Conservation (phyloP, 2,797 vertebrate genomes). For the Sebastes glaucus region DNA sequence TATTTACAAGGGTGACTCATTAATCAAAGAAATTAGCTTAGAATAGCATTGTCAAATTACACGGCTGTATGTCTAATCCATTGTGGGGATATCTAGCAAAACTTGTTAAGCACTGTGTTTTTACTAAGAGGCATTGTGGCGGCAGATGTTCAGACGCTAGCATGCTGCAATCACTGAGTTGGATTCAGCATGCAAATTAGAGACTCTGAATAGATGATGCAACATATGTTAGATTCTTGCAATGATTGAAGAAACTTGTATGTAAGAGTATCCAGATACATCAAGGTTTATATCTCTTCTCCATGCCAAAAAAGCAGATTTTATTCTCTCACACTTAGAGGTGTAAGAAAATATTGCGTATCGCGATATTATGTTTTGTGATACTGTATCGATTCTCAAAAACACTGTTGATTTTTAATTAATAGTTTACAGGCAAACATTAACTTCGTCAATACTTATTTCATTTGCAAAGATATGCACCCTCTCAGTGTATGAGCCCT, state of each 20-base stretch:
- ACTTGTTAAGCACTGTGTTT: not conserved
- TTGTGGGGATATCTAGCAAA: not conserved
- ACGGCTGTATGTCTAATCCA: not conserved
- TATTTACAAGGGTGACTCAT: slow-evolving; percentile 49
- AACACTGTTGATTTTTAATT: too few species aligned
- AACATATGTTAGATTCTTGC: slow-evolving; percentile 14
- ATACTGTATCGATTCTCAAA: too few species aligned
- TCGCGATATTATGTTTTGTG: too few species aligned
- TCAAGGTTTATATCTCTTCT: not conserved
- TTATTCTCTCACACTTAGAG: not conserved
- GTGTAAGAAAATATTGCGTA: too few species aligned
- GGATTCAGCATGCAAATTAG: slow-evolving; percentile 6
- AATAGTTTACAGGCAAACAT: too few species aligned
- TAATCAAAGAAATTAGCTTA: slow-evolving; percentile 14
- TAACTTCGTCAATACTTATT: too few species aligned
- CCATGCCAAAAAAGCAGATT: not conserved
- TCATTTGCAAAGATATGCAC: too few species aligned
- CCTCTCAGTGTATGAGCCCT: too few species aligned
- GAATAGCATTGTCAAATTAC: not conserved
- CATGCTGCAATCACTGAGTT: not conserved
- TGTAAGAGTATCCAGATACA: not conserved
- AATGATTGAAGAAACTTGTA: not conserved
- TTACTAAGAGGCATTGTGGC: not conserved
- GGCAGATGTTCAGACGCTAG: not conserved
- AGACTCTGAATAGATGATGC: slow-evolving; percentile 12